Evolutionary conservation across 2,797 vertebrate genomes (phyloP), one percentile per base, ranked within the genome.

Genomic region (Paratrypauchen microcephalus): DNA sequence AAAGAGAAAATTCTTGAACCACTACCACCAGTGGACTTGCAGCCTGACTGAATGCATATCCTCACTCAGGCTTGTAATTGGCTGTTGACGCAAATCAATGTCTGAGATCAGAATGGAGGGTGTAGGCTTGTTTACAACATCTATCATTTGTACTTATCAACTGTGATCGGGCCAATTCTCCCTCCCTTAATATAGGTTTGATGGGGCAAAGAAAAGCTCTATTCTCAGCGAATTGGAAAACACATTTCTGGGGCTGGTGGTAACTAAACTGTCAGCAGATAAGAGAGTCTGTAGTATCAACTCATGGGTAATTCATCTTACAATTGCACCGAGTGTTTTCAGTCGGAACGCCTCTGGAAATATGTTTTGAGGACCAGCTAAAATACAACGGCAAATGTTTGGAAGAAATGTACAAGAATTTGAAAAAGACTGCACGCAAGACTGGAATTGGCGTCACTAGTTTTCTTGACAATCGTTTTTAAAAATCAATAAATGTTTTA

Each of bases 331-430:
- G 86, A 85, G 92, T 92, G 91, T 93, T 91, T 91, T 92, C 87
- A 83, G 92, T 91, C 83, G 87, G 91, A 95, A 92, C 92, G 91
- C 93, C 92, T 94, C 92, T 60, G 93, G 92, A 95, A 94, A 94
- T 94, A 93, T 94, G 93, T 92, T 95, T 95, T 92, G 91, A 94
- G 93, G 93, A 94, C 93, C 93, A 90, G 92, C 92, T 93, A 90
- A 94, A 92, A 95, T 93, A 93, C 93, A 93, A 91, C 93, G 78
- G 93, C 91, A 91, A 93, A 95, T 91, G 93, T 91, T 92, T 86
- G 80, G 88, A 6, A 89, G 88, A 91, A 94, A 92, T 55, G 11
- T 72, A 72, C 32, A 75, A 79, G 77, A 78, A 86, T 75, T 75
- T 81, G 65, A 85, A 82, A 82, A 55, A 50, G 61, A 59, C 66